These are phyloP conservation scores for Darevskia nairensis DNA, from an alignment of 2,797 vertebrate genomes.

Conservation along the genomic window DNA sequence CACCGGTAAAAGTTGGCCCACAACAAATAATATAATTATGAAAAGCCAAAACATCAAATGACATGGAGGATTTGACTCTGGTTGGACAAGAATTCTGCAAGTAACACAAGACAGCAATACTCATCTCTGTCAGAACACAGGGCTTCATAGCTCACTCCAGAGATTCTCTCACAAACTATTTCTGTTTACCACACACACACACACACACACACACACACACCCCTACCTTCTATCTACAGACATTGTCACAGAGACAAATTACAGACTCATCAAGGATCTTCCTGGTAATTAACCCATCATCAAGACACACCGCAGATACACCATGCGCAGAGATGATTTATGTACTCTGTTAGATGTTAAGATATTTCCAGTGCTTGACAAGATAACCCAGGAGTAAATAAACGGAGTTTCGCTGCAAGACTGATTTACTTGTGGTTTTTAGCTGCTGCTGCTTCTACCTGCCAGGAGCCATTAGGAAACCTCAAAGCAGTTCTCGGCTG, in stretches of 20 bases:
- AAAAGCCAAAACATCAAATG: conserved; percentile 27
- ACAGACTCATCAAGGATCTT: conserved; percentile 31
- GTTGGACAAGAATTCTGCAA: conserved; percentile 3
- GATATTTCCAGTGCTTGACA: conserved; percentile 41
- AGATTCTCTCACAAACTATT: conserved; percentile 16
- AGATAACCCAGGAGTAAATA: conserved; percentile 48
- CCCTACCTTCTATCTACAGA: conserved; percentile 17
- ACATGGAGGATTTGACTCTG: background rate
- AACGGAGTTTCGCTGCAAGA: conserved; percentile 11
- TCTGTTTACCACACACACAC: background rate
- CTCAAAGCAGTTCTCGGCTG: conserved; percentile 12
- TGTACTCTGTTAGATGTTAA: conserved; percentile 51
- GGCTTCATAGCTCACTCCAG: background rate
- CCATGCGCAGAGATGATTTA: conserved; percentile 42
- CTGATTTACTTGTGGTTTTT: conserved; percentile 40
- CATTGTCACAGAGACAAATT: conserved; percentile 10
- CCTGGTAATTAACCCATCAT: conserved; percentile 47
- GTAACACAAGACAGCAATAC: background rate
- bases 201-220: too few relatives aligned
- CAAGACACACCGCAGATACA: conserved; percentile 19
- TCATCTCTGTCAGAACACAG: background rate
- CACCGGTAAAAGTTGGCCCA: conserved; percentile 22
- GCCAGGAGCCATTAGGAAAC: conserved; percentile 9
- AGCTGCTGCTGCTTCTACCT: conserved; percentile 6
- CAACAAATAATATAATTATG: conserved; percentile 12